phyloP scores from a whole-genome alignment of 2,888 invertebrate species.

The Synanthedon andrenaeformis region DNA sequence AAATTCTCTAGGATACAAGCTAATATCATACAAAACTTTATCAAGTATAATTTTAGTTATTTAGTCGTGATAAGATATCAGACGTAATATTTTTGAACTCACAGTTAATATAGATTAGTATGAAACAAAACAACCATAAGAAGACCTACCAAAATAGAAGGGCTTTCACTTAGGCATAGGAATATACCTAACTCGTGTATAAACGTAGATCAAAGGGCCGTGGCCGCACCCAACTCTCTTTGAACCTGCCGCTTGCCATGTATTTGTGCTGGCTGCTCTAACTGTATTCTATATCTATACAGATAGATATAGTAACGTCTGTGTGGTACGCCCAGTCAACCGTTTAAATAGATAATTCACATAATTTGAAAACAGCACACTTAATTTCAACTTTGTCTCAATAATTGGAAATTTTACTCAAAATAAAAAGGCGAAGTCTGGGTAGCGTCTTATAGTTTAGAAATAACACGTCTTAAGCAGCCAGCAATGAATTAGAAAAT shows the following conservation, averaged over 20 bases:
- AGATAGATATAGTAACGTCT: constrained; percentile 4
- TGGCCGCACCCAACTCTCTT: constrained; percentile 30
- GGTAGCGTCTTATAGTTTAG: too few species aligned
- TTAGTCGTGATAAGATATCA: too few species aligned
- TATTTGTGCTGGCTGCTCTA: constrained; percentile 13
- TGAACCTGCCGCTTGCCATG: constrained; percentile 34
- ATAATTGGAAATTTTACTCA: too few species aligned
- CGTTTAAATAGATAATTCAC: background rate
- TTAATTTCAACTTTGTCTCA: too few species aligned
- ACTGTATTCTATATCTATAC: background rate
- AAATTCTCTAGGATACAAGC: too few species aligned
- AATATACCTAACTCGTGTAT: constrained; percentile 24
- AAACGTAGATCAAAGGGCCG: constrained; percentile 47
- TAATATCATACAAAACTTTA: too few species aligned
- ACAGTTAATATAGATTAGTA: too few species aligned
- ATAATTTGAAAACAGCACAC: background rate
- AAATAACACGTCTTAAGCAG: too few species aligned
- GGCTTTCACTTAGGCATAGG: constrained; percentile 26
- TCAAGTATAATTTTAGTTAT: too few species aligned
- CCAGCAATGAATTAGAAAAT: too few species aligned
- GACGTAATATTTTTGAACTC: too few species aligned
- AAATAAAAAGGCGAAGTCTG: too few species aligned
- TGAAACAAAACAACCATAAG: constrained; percentile 18
- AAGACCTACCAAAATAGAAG: constrained; percentile 47
- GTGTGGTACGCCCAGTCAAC: background rate